Base-by-base conservation (phyloP, 2,888 invertebrate species). In the Allolobophora icterica region DNA sequence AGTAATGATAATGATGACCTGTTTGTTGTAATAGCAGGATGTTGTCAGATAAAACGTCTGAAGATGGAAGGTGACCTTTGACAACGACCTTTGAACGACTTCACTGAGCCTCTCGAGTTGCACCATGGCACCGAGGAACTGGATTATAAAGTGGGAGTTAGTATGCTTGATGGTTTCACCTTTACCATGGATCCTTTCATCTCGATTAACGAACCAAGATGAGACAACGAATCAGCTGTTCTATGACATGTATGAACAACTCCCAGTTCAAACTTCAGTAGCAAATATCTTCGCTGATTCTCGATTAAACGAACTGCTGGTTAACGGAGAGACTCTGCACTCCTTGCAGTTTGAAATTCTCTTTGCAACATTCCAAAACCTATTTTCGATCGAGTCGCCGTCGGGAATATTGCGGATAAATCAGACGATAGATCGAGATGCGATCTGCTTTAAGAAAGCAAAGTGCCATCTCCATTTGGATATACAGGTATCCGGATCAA, bases 391-490 rank as follows among this genome's bases (percentile, higher is more conserved):
- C 87, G 87, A 87, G 24, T 87, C 87, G 6, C 87, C 87, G 19
- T 4, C 17, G 34, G 87, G 87, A 87, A n/a, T 87, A 35, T 38
- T 87, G 24, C 87, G 35, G 19, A 24, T 87, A 11, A 35, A 35
- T 24, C 19, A 38, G 35, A 17, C 35, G 35, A 87, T 91, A 4
- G 91, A 91, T 45, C 35, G 91, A 45, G 91, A 91, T 52, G 52
- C 42, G 33, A 71, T 89, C 35, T 91, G 91, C 52, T 83, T 83
- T 24, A 40, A 89, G 38, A 35, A 84, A n/a, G n/a, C 83, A 38
- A 91, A n/a, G n/a, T 91, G 91, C 34, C 40, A n/a, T 21, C 38
- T 91, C 40, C 84, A 24, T 24, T n/a, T 91, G 34, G 91, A 91
- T 30, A 24, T 91, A 21, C 91, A 89, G 38, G 58, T 91, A 15